Evolutionary conservation across 2,797 vertebrate genomes (phyloP).

Genomic region (Myotis myotis): DNA sequence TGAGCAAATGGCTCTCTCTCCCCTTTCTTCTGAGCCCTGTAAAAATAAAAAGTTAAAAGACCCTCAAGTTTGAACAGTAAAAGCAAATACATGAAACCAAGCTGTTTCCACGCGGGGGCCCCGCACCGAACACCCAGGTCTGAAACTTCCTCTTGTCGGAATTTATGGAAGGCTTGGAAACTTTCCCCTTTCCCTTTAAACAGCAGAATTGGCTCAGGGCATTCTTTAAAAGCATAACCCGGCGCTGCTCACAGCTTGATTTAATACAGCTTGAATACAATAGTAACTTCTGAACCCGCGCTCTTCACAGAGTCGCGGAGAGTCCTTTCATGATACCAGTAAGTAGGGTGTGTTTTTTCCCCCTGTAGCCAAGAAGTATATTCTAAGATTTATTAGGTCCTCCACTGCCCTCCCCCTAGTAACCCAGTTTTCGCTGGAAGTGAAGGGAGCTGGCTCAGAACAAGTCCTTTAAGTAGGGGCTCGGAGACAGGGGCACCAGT

Average conservation of each 20-base stretch:
- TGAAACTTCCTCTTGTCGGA: slow-evolving; percentile 83
- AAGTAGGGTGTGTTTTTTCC: slow-evolving; percentile 79
- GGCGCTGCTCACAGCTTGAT: slow-evolving; percentile 83
- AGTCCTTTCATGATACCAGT: slow-evolving; percentile 85
- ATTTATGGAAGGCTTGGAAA: slow-evolving; percentile 83
- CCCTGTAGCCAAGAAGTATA: slow-evolving; percentile 84
- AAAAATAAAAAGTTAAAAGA: slow-evolving; percentile 80
- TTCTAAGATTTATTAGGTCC: slow-evolving; percentile 85
- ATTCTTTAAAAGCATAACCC: slow-evolving; percentile 78
- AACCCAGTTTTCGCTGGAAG: slow-evolving; percentile 84
- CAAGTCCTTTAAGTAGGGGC: slow-evolving; percentile 76
- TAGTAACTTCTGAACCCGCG: slow-evolving; percentile 85
- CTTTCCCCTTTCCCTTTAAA: slow-evolving; percentile 65
- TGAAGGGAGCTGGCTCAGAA: slow-evolving; percentile 82
- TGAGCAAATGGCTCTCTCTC: slow-evolving; percentile 70
- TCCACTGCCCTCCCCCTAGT: slow-evolving; percentile 80
- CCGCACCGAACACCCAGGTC: slow-evolving; percentile 84
- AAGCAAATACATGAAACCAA: slow-evolving; percentile 80
- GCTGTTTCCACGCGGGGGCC: slow-evolving; percentile 80
- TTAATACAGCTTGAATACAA: slow-evolving; percentile 84
- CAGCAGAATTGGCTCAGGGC: slow-evolving; percentile 78
- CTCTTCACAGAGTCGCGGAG: slow-evolving; percentile 84
- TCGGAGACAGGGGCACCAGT: slow-evolving; percentile 72
- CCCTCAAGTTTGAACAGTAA: slow-evolving; percentile 78
- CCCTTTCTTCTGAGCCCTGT: slow-evolving; percentile 72